phyloP scores from a whole-genome alignment of 2,888 invertebrate genomes.

The Phyto melanocephala region DNA sequence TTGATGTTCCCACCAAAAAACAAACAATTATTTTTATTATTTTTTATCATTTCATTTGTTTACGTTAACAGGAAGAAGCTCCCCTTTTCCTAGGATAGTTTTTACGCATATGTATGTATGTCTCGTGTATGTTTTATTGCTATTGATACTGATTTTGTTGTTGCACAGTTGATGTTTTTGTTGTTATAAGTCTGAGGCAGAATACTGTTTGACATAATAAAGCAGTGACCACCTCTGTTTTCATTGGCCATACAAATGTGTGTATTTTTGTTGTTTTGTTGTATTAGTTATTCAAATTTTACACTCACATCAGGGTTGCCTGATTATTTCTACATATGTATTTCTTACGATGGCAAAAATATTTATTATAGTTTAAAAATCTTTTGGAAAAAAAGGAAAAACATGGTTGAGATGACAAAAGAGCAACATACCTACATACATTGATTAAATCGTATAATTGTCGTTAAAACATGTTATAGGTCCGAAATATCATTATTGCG shows the following conservation, averaged over 20 bases:
- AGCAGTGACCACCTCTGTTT: constrained; percentile 60
- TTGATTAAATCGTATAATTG: too few species aligned
- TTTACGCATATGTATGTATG: not conserved
- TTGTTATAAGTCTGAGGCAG: constrained; percentile 1
- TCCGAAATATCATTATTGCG: too few species aligned
- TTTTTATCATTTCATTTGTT: not conserved
- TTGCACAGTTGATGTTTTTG: not conserved
- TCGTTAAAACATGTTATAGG: too few species aligned
- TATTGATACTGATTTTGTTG: constrained; percentile 19
- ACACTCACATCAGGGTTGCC: constrained; percentile 16
- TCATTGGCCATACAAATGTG: constrained; percentile 65
- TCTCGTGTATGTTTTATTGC: constrained; percentile 12
- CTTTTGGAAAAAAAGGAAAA: too few species aligned
- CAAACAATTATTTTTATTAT: not conserved
- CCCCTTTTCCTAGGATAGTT: not conserved
- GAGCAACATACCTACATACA: too few species aligned
- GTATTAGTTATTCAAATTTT: constrained; percentile 67
- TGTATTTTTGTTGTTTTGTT: constrained; percentile 33
- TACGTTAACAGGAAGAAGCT: constrained; percentile 18
- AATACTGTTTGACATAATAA: not conserved
- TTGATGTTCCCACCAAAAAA: not conserved
- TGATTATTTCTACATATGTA: too few species aligned
- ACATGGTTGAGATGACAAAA: too few species aligned
- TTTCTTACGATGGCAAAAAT: too few species aligned
- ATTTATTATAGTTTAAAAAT: too few species aligned